Percentiles rank a stretch among this genome's conserved stretches.
Evolutionary conservation across 2,797 vertebrate genomes (phyloP).

Genomic region (Bovichtus variegatus): DNA sequence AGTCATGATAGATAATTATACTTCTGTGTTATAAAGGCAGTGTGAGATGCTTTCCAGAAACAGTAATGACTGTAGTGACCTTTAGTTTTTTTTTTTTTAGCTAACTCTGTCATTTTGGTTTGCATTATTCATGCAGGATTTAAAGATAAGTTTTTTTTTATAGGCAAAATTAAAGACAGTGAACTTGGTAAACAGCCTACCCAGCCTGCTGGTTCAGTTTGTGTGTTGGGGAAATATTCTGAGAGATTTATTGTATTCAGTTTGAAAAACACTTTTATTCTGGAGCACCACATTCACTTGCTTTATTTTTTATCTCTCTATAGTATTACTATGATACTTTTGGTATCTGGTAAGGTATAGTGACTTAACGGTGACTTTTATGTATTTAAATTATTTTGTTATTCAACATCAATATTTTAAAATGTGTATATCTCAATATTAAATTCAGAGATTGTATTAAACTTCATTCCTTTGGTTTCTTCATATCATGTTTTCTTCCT

Average conservation of each 20-base stretch:
- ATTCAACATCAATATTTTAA: conserved; percentile 39
- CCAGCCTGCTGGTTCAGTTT: conserved; percentile 6
- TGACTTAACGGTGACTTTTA: conserved; percentile 9
- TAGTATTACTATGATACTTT: conserved; percentile 16
- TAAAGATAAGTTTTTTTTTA: conserved; percentile 23
- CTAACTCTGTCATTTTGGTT: conserved; percentile 8
- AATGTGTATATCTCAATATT: conserved; percentile 12
- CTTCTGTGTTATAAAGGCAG: conserved; percentile 4
- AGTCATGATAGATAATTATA: conserved; percentile 7
- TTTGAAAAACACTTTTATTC: conserved; percentile 3
- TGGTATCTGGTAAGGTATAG: conserved; percentile 10
- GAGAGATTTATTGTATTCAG: not conserved
- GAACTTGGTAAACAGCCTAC: conserved; percentile 14
- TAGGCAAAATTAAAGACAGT: conserved; percentile 41
- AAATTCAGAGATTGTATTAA: conserved; percentile 33
- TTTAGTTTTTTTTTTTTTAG: conserved; percentile 19
- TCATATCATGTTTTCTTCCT: conserved; percentile 16
- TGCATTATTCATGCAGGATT: conserved; percentile 18
- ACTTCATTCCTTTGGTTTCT: conserved; percentile 20
- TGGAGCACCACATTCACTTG: not conserved
- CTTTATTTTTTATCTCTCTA: conserved; percentile 33
- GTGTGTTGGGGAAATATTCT: conserved; percentile 5
- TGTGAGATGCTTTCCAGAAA: conserved; percentile 13
- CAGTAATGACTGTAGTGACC: conserved; percentile 15
- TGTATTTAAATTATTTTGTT: conserved; percentile 47